Conservation (phyloP, 2,113 vertebrate species). For the Dipodomys ordii region DNA sequence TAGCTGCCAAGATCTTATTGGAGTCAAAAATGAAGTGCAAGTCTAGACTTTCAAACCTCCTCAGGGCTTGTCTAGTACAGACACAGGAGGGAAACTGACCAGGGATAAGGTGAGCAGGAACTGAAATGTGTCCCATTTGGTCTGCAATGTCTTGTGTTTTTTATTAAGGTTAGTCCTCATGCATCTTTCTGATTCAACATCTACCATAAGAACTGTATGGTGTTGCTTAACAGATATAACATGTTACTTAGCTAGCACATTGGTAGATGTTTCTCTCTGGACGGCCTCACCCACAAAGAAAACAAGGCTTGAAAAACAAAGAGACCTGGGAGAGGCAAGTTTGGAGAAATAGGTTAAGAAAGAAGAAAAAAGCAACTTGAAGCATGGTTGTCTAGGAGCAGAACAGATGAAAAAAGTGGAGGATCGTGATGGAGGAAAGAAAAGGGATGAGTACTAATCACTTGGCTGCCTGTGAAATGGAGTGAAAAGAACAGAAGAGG, state of each 20-base stretch:
- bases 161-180: not conserved
- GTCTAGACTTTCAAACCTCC: conserved; percentile 40
- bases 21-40: not conserved
- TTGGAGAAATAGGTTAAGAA: not conserved
- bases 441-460: not conserved
- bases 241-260: not conserved
- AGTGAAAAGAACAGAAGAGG: conserved; percentile 1
- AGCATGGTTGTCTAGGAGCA: not conserved
- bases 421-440: accelerated
- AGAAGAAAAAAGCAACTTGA: not conserved
- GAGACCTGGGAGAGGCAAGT: not conserved
- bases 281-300: not conserved
- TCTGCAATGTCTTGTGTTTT: conserved; percentile 18
- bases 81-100: conserved; percentile 8
- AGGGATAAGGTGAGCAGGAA: not conserved
- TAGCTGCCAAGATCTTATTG: conserved; percentile 34
- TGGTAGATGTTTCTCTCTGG: conserved; percentile 9
- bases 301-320: conserved; percentile 33
- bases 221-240: not conserved
- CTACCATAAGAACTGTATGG: not conserved
- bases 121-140: not conserved
- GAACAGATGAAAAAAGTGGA: not conserved
- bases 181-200: conserved; percentile 37
- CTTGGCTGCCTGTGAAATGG: conserved; percentile 3
- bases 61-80: not conserved